These are phyloP conservation scores for Thymelicus acteon DNA, from an alignment of 2,888 invertebrate species.

Conservation along the genomic window DNA sequence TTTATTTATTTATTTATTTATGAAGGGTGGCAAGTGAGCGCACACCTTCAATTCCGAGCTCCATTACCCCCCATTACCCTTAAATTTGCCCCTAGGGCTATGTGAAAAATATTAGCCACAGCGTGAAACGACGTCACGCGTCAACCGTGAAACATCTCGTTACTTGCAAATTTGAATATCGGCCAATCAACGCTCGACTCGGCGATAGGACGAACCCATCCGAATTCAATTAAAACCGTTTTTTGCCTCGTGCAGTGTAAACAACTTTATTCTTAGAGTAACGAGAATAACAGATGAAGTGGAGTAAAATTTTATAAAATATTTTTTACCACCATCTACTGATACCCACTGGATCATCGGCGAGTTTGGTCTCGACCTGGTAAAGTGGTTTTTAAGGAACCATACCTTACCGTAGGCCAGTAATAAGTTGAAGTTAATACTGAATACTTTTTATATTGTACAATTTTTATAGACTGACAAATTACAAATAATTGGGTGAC, in stretches of 20 bases:
- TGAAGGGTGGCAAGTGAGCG: conserved; percentile 20
- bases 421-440: too few relatives aligned
- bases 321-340: too few relatives aligned
- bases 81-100: conserved; percentile 61
- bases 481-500: too few relatives aligned
- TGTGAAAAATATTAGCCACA: conserved; percentile 77
- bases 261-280: conserved; percentile 44
- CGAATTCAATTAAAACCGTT: conserved; percentile 66
- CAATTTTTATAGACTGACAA: too few relatives aligned
- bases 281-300: background rate
- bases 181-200: conserved; percentile 78
- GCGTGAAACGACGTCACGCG: conserved; percentile 70
- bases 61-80: conserved; percentile 66
- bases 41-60: conserved; percentile 70
- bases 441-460: too few relatives aligned
- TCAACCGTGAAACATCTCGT: conserved; percentile 69
- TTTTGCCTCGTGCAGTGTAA: conserved; percentile 47
- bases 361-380: too few relatives aligned
- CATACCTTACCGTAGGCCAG: too few relatives aligned
- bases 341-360: too few relatives aligned
- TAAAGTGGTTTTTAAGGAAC: too few relatives aligned
- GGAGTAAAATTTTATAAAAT: background rate
- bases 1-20: too few relatives aligned
- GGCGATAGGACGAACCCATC: conserved; percentile 62
- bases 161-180: conserved; percentile 80